phyloP scores from a whole-genome alignment of 2,888 invertebrate species.

The Papilio demoleus region DNA sequence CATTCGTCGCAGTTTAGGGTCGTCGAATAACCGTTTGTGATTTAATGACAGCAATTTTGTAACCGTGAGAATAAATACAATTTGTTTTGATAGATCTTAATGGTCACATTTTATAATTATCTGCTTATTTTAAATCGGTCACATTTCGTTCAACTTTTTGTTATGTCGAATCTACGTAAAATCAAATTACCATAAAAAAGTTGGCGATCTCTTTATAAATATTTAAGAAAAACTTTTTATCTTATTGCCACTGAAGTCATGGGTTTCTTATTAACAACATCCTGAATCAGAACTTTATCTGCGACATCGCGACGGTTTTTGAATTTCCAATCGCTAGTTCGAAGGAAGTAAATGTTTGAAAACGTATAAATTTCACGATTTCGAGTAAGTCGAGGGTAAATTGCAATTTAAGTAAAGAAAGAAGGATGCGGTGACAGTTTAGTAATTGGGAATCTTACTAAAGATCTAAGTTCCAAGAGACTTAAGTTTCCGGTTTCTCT shows the following conservation, averaged over 20 bases:
- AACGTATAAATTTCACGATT: conserved; percentile 17
- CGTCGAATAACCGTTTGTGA: conserved; percentile 60
- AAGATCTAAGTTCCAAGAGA: conserved; percentile 4
- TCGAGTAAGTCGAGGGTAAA: conserved; percentile 17
- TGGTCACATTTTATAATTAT: background rate
- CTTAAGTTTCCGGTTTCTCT: conserved; percentile 3
- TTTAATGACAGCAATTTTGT: conserved; percentile 59
- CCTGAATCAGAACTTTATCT: conserved; percentile 18
- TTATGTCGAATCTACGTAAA: background rate
- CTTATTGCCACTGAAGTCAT: conserved; percentile 17
- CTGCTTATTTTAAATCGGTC: background rate
- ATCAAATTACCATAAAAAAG: background rate
- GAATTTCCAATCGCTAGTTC: conserved; percentile 28
- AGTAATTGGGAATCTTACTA: conserved; percentile 10
- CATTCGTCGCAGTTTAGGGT: conserved; percentile 52
- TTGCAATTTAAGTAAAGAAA: conserved; percentile 29
- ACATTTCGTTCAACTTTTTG: too few species aligned
- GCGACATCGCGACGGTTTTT: conserved; percentile 16
- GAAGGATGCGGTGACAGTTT: conserved; percentile 16
- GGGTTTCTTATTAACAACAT: conserved; percentile 20
- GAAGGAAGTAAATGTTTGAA: conserved; percentile 1
- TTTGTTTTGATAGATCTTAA: conserved; percentile 2
- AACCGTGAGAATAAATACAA: conserved; percentile 58
- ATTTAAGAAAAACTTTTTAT: conserved; percentile 15
- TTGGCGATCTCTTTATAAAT: conserved; percentile 19